Conservation (phyloP, 1,140 invertebrate species). For the Pachyrhynchus sulphureomaculatus region DNA sequence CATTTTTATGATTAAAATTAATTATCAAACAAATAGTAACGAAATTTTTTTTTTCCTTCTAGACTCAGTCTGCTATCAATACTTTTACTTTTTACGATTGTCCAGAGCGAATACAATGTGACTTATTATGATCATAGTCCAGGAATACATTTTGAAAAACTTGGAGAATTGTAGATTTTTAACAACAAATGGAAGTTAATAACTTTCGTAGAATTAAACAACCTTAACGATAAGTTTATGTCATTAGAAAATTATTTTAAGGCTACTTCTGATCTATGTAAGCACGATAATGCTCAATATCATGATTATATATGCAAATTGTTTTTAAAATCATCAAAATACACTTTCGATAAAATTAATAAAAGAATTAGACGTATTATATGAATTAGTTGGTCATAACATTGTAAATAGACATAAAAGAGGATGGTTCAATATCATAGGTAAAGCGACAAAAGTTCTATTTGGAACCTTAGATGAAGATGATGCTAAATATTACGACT, state of each 20-base stretch:
- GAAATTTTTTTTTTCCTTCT: too few relatives aligned
- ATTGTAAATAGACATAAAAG: background rate
- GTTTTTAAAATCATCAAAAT: background rate
- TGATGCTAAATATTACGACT: constrained; percentile 4
- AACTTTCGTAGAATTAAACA: background rate
- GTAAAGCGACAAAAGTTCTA: constrained; percentile 1
- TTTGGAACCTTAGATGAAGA: background rate
- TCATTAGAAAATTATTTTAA: constrained; percentile 5
- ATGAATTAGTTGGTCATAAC: background rate
- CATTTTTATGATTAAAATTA: constrained; percentile 4
- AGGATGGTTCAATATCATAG: constrained; percentile 1
- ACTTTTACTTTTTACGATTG: too few relatives aligned
- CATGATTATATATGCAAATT: background rate
- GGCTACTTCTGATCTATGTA: background rate
- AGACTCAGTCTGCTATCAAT: too few relatives aligned
- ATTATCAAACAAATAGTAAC: too few relatives aligned
- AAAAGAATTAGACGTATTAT: background rate
- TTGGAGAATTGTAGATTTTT: constrained; percentile 1
- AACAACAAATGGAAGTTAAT: background rate
- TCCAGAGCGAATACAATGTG: background rate
- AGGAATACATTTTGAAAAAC: constrained; percentile 23
- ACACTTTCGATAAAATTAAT: background rate
- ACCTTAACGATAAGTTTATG: constrained; percentile 2
- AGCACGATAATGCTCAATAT: background rate
- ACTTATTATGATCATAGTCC: constrained; percentile 26